Base-by-base conservation (phyloP, 2,888 invertebrate genomes). In the Cerastis rubricosa region DNA sequence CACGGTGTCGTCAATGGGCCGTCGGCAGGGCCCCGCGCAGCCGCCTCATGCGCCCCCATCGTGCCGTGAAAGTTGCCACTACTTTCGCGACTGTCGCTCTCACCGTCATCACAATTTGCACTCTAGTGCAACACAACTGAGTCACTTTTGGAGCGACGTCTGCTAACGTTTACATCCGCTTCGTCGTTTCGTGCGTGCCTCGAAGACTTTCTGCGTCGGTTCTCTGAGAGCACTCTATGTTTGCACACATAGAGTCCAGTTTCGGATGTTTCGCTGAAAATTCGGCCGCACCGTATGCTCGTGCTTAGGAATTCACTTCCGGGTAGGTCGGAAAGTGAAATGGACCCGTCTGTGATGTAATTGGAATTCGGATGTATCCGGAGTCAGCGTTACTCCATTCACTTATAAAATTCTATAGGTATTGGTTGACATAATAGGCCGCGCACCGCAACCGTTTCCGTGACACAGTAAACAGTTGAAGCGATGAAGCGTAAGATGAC, bases 301-400 rank as follows among this genome's bases (percentile, higher is more conserved):
- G 93, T 93, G 95, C 96, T 96, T 95, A 96, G 96, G 96, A 96
- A 96, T 96, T 96, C 95, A 96, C 95, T 96, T 96, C 96, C 96
- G 96, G 96, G 96, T 96, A 94, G 95, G 95, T 96, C 96, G 96
- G 94, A 96, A 96, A 96, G 96, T 96, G 96, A 96, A 96, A 96
- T 96, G 96, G 96, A 93, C 95, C 95, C 95, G 95, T 96, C 96
- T 95, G 94, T 96, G 96, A 96, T 96, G 96, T 96, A 96, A 96
- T 96, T 95, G 96, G 96, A 96, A 96, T 96, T 96, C 95, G 96
- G 96, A 96, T 96, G 93, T 96, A 95, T 96, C 96, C 96, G 96
- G 95, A 96, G 94, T 95, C 94, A 92, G 93, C 92, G 94, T 94
- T 94, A 94, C 94, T 94, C 96, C 96, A 94, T 96, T 96, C 96